A percentile compares a stretch with the other conserved stretches of the same genome.
Conservation (phyloP, 2,797 vertebrate species). For the Anas bahamensis region DNA sequence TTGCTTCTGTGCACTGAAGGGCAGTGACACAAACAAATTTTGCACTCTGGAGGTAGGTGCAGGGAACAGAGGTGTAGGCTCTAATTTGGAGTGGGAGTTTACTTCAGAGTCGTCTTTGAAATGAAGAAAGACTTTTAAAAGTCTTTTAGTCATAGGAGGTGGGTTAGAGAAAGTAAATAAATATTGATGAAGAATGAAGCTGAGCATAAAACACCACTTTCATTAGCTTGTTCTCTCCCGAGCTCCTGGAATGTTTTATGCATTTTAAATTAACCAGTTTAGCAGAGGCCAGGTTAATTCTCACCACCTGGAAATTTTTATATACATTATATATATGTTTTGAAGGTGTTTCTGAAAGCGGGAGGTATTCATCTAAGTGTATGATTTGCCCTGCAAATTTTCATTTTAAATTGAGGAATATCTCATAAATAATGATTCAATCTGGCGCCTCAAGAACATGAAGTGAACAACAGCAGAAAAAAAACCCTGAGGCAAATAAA, state of each 20-base stretch:
- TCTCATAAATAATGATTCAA: constrained; percentile 13
- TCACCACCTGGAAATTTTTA: background rate
- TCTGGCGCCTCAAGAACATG: background rate
- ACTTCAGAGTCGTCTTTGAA: background rate
- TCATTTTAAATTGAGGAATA: constrained; percentile 29
- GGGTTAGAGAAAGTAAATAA: constrained; percentile 29
- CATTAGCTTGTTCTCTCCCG: background rate
- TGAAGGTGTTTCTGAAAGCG: background rate
- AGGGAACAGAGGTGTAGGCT: background rate
- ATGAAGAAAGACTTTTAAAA: background rate
- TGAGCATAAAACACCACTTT: background rate
- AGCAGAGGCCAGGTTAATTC: constrained; percentile 18
- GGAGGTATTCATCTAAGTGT: background rate
- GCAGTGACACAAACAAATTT: background rate
- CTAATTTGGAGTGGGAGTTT: background rate
- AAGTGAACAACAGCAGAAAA: background rate
- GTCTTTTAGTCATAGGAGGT: background rate
- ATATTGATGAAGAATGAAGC: constrained; percentile 39
- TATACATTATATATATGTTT: background rate
- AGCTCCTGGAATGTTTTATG: constrained; percentile 13
- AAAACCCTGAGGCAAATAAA: background rate
- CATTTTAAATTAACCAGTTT: constrained; percentile 36
- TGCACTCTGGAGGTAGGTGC: background rate
- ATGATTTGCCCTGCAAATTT: constrained; percentile 23
- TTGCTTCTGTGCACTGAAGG: background rate